These are phyloP conservation scores for Menidia menidia DNA, from an alignment of 2,797 vertebrate genomes.

Conservation along the genomic window DNA sequence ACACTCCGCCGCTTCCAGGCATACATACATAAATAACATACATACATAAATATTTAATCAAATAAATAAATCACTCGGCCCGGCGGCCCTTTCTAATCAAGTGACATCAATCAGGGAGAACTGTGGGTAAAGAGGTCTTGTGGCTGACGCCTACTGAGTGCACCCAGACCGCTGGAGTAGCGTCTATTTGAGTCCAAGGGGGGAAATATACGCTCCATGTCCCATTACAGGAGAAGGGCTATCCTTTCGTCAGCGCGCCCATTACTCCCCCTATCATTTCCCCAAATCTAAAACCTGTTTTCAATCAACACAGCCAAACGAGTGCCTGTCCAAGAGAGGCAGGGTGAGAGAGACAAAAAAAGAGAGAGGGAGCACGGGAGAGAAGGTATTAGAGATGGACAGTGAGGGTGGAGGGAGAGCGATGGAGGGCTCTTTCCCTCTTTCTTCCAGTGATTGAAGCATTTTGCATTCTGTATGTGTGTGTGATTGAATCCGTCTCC, in stretches of 20 bases:
- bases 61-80: constrained; percentile 85
- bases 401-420: constrained; percentile 73
- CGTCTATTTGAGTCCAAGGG: constrained; percentile 85
- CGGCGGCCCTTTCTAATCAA: constrained; percentile 88
- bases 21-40: constrained; percentile 80
- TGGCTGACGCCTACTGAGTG: constrained; percentile 73
- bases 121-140: constrained; percentile 80
- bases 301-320: constrained; percentile 99
- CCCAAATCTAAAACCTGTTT: constrained; percentile 99
- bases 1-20: constrained; percentile 39
- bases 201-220: constrained; percentile 98
- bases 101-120: constrained; percentile 88
- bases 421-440: constrained; percentile 81
- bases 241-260: constrained; percentile 98
- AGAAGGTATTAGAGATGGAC: constrained; percentile 73
- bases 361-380: constrained; percentile 61
- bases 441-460: constrained; percentile 95
- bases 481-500: constrained; percentile 99
- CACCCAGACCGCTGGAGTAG: constrained; percentile 74
- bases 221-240: constrained; percentile 98
- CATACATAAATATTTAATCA: constrained; percentile 84
- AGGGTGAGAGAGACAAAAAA: constrained; percentile 72
- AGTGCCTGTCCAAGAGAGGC: constrained; percentile 91
- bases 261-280: constrained; percentile 99
- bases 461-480: constrained; percentile 94